These are phyloP conservation scores for Lerema accius DNA, from an alignment of 1,140 invertebrate genomes.

Conservation along the genomic window DNA sequence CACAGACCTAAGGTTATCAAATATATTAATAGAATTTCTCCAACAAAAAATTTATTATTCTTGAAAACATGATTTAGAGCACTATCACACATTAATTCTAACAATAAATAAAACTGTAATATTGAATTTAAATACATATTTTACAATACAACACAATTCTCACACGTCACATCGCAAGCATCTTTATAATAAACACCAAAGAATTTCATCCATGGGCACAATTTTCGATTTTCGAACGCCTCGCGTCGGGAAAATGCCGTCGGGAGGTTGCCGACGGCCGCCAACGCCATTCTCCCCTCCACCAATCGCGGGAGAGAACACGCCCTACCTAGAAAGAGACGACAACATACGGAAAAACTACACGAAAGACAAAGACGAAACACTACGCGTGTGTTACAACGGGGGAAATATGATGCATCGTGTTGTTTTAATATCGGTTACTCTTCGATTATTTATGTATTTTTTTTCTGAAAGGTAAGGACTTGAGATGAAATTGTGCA, in stretches of 20 bases:
- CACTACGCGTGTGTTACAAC: constrained; percentile 58
- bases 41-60: neutral
- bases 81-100: no score
- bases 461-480: constrained; percentile 67
- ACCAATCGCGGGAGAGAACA: constrained; percentile 68
- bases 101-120: no score
- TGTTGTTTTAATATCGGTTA: constrained; percentile 78
- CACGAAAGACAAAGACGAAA: constrained; percentile 45
- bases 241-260: constrained; percentile 76
- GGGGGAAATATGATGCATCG: constrained; percentile 80
- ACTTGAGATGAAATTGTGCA: constrained; percentile 47
- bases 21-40: no score
- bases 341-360: constrained; percentile 50
- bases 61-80: no score
- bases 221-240: constrained; percentile 64
- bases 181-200: constrained; percentile 32
- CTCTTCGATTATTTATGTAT: constrained; percentile 74
- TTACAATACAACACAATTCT: constrained; percentile 11
- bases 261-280: constrained; percentile 63
- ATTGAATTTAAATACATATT: neutral
- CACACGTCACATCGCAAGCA: constrained; percentile 15
- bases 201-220: constrained; percentile 38
- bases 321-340: constrained; percentile 62
- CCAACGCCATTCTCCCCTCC: constrained; percentile 61
- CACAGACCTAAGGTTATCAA: no score